Conservation (phyloP, 2,888 invertebrate genomes). For the Arctia plantaginis region DNA sequence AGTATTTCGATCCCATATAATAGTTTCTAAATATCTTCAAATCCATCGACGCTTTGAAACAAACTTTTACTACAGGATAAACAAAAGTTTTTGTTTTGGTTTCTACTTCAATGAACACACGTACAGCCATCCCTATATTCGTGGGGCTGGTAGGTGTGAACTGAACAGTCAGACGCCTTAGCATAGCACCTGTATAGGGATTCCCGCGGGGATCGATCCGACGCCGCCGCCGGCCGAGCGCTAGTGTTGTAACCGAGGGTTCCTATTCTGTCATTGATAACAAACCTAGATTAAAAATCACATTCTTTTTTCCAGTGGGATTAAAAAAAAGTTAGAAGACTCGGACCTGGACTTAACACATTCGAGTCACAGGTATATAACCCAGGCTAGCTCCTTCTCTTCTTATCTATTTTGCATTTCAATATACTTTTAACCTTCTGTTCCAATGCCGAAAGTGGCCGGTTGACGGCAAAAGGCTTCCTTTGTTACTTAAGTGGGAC, state of each 20-base stretch:
- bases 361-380: not conserved
- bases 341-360: too few species aligned
- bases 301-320: not conserved
- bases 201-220: slow-evolving; percentile 62
- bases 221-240: slow-evolving; percentile 37
- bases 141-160: slow-evolving; percentile 29
- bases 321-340: not conserved
- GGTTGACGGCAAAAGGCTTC: too few species aligned
- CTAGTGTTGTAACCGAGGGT: slow-evolving; percentile 25
- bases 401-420: too few species aligned
- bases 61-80: not conserved
- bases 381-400: too few species aligned
- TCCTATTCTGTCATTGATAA: not conserved
- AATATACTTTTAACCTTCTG: too few species aligned
- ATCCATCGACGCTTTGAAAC: not conserved
- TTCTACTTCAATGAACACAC: slow-evolving; percentile 6
- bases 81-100: slow-evolving; percentile 12
- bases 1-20: too few species aligned
- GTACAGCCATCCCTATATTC: slow-evolving; percentile 17
- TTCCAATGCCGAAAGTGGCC: too few species aligned
- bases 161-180: slow-evolving; percentile 42
- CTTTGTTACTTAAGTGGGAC: too few species aligned
- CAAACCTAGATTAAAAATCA: not conserved
- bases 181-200: slow-evolving; percentile 54
- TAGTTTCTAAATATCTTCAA: too few species aligned